Base-by-base conservation (phyloP, 2,797 vertebrate genomes). In the Falco rusticolus region DNA sequence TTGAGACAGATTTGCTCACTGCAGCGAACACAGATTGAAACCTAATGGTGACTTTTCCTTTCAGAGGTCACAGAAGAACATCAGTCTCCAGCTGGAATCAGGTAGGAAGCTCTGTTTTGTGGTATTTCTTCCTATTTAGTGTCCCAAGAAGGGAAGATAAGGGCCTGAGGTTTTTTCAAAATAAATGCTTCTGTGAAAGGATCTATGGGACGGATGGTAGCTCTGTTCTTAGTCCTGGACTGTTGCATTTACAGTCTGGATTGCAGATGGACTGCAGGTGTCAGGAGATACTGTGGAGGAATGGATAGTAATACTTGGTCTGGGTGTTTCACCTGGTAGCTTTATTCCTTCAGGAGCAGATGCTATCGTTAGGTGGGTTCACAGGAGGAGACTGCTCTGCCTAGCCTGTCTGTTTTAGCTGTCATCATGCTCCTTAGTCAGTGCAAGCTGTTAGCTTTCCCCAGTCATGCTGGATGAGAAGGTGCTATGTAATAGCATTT, bases 61-160 rank as follows among this genome's bases (percentile, higher is more conserved):
- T 93, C 94, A 98, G 98, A 97, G 92, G 96, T 98, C 94, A 92
- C 96, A 89, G 98, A 98, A 93, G 97, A 98, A 47, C 98, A 89
- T 95, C 97, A 91, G n/a, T 97, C 97, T 92, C 96, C 97, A 85
- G 80, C 97, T 88, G 97, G 97, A 96, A 92, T 97, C 97, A 98
- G 98, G 98, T 98, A 97, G 96, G 96, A 94, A 84, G 15, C 20
- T 34, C 45, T 41, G 2, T 64, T 61, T 34, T 60, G 21, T 66
- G 66, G 6, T n/a, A 8, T 93, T 92, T 77, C 76, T 92, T 88
- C 50, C 54, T 79, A 1, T 39, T 53, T n/a, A 6, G n/a, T 31
- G 34, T 79, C 43, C 66, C 54, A 61, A 39, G 82, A 57, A 45
- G 26, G 48, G 53, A 19, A 41, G 25, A 61, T 16, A 48, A 24